Base-by-base conservation (phyloP, 2,113 vertebrate genomes). In the Pachypanchax playfairii region DNA sequence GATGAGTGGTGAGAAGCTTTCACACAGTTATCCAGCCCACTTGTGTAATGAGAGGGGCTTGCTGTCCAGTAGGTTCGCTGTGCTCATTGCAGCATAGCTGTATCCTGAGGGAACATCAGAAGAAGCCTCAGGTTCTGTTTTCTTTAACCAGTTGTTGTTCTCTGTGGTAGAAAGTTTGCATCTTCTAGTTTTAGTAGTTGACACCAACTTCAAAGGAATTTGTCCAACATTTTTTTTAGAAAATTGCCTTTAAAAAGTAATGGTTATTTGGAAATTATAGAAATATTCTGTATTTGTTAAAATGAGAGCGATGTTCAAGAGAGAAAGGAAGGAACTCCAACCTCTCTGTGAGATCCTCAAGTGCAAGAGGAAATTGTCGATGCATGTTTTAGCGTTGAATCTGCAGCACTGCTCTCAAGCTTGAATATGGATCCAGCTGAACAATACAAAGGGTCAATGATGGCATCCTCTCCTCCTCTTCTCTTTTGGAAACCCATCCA, bases 401-500 rank as follows among this genome's bases (percentile, higher is more conserved):
- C 65, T 70, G 53, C 33, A 46, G 57, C 22, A 6, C 41, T 33
- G 38, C 36, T 52, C 42, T 73, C 49, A 13, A 50, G 36, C 36
- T 56, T 48, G 31, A 49, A 18, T 33, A 44, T 35, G 44, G 18
- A 54, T 43, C 24, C 35, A 10, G 18, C 51, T 54, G 50, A 73
- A 63, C 56, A 58, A 61, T 72, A 26, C 50, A 51, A 47, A 4
- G 0, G 39, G 58, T 61, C 42, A 13, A 15, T 65, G 58, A 58
- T 22, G 38, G 18, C 25, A n/a, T 31, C 55, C 11, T 66, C 50
- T 70, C 54, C 6, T 8, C 17, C 47, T 6, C 12, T 56, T 9
- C n/a, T 61, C 31, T 70, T 47, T 57, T 18, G 9, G 36, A 42
- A 24, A 18, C 0, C 7, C n/a, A 53, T 11, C 11, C 35, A 55